These are phyloP conservation scores for Apeira syringaria DNA, from an alignment of 2,888 invertebrate genomes.

Conservation along the genomic window DNA sequence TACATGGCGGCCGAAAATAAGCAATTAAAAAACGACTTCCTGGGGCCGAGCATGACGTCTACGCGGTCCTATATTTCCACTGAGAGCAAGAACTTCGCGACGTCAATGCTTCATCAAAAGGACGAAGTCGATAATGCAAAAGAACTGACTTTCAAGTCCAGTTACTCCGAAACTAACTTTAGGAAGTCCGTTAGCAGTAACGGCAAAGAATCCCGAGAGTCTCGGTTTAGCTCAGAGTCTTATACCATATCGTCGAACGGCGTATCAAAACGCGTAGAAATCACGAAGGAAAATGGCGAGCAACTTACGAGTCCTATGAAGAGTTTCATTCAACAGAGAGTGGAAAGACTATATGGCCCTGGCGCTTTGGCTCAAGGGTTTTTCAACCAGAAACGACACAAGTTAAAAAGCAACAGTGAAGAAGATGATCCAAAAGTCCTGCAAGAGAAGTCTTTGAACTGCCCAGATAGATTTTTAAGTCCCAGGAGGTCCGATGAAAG, in stretches of 20 bases:
- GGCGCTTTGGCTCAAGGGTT: slow-evolving; percentile 94
- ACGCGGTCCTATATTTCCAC: slow-evolving; percentile 66
- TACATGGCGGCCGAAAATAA: slow-evolving; percentile 79
- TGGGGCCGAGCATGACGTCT: slow-evolving; percentile 75
- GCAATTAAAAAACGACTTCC: slow-evolving; percentile 76
- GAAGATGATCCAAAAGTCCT: slow-evolving; percentile 68
- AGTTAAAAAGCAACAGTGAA: slow-evolving; percentile 66
- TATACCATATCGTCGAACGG: slow-evolving; percentile 78
- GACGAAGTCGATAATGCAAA: slow-evolving; percentile 74
- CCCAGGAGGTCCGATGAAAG: slow-evolving; percentile 49
- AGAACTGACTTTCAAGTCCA: slow-evolving; percentile 72
- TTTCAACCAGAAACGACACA: slow-evolving; percentile 86
- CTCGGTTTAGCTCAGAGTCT: slow-evolving; percentile 62
- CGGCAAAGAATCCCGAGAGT: slow-evolving; percentile 63
- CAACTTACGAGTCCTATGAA: slow-evolving; percentile 81
- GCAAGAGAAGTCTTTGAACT: slow-evolving; percentile 69
- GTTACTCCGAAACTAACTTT: slow-evolving; percentile 77
- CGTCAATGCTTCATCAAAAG: slow-evolving; percentile 71
- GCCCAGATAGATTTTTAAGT: slow-evolving; percentile 55
- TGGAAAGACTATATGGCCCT: slow-evolving; percentile 94
- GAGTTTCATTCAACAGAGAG: slow-evolving; percentile 94
- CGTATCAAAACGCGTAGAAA: slow-evolving; percentile 71
- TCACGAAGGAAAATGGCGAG: slow-evolving; percentile 77
- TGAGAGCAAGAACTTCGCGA: slow-evolving; percentile 70
- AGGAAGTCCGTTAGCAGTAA: slow-evolving; percentile 64